These are phyloP conservation scores for Saimiri boliviensis DNA, from an alignment of 2,113 vertebrate species.

Conservation along the genomic window DNA sequence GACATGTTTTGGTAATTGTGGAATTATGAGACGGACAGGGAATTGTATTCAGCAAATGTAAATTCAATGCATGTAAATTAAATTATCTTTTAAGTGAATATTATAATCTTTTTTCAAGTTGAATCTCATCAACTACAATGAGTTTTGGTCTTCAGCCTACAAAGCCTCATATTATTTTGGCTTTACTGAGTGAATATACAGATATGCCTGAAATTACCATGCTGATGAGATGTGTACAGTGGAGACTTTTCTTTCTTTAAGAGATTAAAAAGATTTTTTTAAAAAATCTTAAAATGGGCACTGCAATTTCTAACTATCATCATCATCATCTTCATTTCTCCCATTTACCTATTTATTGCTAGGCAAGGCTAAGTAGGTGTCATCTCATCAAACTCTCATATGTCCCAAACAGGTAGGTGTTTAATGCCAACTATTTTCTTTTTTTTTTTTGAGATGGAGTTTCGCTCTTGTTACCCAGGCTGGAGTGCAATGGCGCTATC, in stretches of 20 bases:
- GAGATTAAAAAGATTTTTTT: neutral
- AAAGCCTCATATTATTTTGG: neutral
- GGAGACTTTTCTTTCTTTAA: neutral
- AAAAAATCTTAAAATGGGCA: neutral
- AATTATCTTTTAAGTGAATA: neutral
- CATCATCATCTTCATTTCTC: neutral
- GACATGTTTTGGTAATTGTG: neutral
- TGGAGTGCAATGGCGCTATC: no score
- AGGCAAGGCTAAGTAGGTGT: neutral
- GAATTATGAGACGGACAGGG: neutral
- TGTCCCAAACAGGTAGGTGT: neutral
- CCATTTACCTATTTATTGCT: neutral
- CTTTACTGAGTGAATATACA: neutral
- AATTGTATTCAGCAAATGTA: neutral
- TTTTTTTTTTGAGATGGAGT: no score
- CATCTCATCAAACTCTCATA: neutral
- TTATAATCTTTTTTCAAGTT: neutral
- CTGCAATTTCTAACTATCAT: neutral
- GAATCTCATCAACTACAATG: fast-evolving
- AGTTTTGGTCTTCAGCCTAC: neutral
- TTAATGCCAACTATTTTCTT: no score
- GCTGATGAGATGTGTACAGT: neutral
- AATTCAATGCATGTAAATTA: neutral
- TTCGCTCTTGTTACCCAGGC: no score
- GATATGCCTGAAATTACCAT: neutral